phyloP scores from a whole-genome alignment of 2,113 vertebrate species.

The Grammatotria lemairii region DNA sequence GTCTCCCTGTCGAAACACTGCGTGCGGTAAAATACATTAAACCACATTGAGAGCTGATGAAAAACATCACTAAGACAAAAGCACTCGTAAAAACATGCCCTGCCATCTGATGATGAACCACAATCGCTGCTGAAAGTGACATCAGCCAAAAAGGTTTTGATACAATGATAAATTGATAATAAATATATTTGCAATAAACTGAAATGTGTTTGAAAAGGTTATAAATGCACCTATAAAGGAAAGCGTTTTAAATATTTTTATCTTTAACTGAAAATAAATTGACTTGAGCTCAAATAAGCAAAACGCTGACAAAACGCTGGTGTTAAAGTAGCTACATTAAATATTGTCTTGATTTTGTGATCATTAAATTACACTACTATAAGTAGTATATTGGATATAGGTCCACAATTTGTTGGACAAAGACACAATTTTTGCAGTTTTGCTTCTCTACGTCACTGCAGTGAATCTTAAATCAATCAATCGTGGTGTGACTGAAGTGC shows the following conservation, averaged over 20 bases:
- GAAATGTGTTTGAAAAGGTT: not conserved
- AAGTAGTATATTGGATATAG: not conserved
- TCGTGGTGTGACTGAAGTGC: not conserved
- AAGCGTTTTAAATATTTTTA: rapidly evolving
- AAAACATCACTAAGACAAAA: not conserved
- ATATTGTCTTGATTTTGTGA: not conserved
- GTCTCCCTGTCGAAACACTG: conserved; percentile 97
- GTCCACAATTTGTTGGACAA: not conserved
- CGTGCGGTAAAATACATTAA: not conserved
- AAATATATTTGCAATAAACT: not conserved
- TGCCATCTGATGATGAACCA: not conserved
- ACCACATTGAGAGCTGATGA: not conserved
- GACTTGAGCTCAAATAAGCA: not conserved
- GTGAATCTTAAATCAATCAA: not conserved
- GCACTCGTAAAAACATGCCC: not conserved
- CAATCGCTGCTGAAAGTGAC: not conserved
- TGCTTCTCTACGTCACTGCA: not conserved
- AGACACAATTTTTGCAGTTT: not conserved
- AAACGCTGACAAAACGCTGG: not conserved
- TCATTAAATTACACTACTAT: not conserved
- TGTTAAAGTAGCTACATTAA: not conserved
- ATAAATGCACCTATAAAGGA: not conserved
- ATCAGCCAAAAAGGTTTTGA: not conserved
- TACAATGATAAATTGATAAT: not conserved
- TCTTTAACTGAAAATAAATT: not conserved